phyloP scores from a whole-genome alignment of 2,113 vertebrate species.

The Microtus richardsoni region DNA sequence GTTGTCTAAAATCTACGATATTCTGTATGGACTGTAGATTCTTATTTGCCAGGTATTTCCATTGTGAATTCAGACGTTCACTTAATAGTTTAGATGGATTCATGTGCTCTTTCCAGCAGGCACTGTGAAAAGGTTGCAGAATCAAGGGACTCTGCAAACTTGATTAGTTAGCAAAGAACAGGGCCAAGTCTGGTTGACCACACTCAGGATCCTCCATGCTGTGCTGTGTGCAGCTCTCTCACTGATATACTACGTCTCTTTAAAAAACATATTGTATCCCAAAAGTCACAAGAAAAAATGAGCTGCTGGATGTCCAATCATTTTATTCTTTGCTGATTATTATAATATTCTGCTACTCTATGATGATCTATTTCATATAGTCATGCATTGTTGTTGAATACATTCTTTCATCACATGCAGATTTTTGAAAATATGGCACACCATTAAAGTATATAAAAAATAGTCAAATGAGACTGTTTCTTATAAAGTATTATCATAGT shows the following conservation, averaged over 20 bases:
- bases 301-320: background rate
- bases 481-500: background rate
- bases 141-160: background rate
- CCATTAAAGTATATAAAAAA: background rate
- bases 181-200: background rate
- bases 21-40: background rate
- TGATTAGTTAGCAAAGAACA: background rate
- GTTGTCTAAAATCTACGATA: background rate
- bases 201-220: background rate
- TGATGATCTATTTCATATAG: constrained; percentile 6
- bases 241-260: background rate
- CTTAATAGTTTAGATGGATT: background rate
- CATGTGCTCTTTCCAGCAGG: background rate
- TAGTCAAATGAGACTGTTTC: background rate
- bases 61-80: background rate
- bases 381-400: background rate
- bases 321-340: background rate
- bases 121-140: background rate
- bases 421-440: background rate
- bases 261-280: background rate
- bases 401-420: constrained; percentile 5
- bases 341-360: background rate
- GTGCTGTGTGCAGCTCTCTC: background rate
- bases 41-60: background rate
- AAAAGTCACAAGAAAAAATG: background rate